Conservation (phyloP, 2,888 invertebrate genomes). For the Nomada ruficornis region DNA sequence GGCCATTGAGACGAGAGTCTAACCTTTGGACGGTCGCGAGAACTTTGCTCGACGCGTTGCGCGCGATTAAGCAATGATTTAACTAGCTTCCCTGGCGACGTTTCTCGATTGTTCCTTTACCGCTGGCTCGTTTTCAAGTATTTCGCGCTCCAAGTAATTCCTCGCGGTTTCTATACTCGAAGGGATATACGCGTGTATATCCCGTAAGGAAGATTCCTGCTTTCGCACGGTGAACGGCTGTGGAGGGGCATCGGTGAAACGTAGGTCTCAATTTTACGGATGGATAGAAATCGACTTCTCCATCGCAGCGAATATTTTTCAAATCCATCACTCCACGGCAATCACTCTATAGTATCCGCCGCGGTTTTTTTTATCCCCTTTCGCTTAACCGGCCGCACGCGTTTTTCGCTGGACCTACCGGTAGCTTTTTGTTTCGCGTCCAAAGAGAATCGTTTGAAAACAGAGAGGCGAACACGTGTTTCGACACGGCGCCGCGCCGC, state of each 20-base stretch:
- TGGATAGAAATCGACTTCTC: background rate
- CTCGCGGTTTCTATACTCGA: too few species aligned
- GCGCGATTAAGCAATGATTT: conserved; percentile 77
- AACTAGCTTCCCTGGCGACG: conserved; percentile 56
- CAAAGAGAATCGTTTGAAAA: conserved; percentile 9
- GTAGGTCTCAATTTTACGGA: background rate
- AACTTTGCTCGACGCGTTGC: conserved; percentile 71
- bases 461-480: conserved; percentile 18
- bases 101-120: conserved; percentile 71
- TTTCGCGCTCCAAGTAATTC: background rate
- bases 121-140: conserved; percentile 32
- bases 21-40: conserved; percentile 73
- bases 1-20: conserved; percentile 21
- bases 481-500: background rate
- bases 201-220: too few species aligned
- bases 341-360: background rate
- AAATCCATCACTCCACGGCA: conserved; percentile 9
- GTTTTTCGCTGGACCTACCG: conserved; percentile 27
- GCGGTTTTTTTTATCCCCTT: conserved; percentile 9
- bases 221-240: too few species aligned
- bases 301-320: conserved; percentile 9
- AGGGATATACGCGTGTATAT: too few species aligned
- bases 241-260: background rate
- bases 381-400: conserved; percentile 34
- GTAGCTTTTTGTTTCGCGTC: conserved; percentile 18